Evolutionary conservation across 2,113 vertebrate genomes (phyloP).

Genomic region (Pituophis catenifer): DNA sequence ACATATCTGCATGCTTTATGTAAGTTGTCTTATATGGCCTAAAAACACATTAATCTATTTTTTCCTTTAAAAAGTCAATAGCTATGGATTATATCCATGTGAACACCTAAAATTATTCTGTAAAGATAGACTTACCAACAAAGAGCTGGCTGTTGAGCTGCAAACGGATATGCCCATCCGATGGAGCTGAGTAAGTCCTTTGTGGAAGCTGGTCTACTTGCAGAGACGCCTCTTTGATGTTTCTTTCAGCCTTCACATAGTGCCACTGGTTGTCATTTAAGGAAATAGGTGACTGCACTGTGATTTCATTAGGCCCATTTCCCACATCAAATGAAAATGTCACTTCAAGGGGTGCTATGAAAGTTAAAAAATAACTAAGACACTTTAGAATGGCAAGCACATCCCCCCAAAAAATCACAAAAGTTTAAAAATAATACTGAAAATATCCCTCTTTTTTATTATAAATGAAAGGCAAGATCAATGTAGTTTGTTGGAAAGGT

Average conservation of each 20-base stretch:
- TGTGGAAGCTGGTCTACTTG: constrained; percentile 80
- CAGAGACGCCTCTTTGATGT: constrained; percentile 86
- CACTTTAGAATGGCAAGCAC: constrained; percentile 1
- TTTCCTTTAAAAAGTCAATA: background rate
- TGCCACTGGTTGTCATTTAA: constrained; percentile 95
- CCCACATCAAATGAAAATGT: constrained; percentile 94
- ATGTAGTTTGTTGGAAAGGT: background rate
- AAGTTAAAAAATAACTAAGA: background rate
- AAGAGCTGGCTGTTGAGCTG: constrained; percentile 96
- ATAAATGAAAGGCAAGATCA: background rate
- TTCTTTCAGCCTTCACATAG: constrained; percentile 85
- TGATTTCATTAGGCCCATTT: constrained; percentile 86
- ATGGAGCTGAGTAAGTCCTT: constrained; percentile 71
- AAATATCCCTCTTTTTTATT: background rate
- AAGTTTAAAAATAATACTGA: background rate
- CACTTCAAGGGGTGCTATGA: constrained; percentile 84
- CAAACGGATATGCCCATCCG: constrained; percentile 84
- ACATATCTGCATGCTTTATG: background rate
- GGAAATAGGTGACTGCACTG: constrained; percentile 67
- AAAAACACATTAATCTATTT: background rate
- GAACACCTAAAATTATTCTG: background rate
- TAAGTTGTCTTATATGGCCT: background rate
- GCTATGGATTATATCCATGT: background rate
- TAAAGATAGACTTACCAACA: constrained; percentile 78
- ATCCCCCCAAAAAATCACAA: background rate